Evolutionary conservation across 2,113 vertebrate genomes (phyloP).

Genomic region (Psettodes erumei): DNA sequence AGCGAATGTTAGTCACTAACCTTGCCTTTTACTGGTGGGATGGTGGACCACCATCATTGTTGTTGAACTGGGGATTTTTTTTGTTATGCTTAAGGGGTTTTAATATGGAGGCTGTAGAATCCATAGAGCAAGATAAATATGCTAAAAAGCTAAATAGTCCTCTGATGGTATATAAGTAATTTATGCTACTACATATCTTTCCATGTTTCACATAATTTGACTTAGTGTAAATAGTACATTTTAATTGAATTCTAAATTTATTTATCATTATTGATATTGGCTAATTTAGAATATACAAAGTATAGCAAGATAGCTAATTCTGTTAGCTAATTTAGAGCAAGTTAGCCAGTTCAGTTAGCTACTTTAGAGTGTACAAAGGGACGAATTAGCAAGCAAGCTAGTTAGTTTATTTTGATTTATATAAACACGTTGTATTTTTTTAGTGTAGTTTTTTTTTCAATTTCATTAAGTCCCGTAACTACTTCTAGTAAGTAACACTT

Average conservation of each 20-base stretch:
- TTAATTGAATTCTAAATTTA: neutral
- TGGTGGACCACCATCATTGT: no score
- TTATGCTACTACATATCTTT: neutral
- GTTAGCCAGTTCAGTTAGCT: neutral
- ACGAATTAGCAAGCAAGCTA: no score
- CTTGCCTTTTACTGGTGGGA: neutral
- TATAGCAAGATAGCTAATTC: no score
- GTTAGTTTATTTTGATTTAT: neutral
- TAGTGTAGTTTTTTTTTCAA: neutral
- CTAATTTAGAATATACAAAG: no score
- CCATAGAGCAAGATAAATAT: neutral
- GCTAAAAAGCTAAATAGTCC: neutral
- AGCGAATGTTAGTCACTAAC: neutral
- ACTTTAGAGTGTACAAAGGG: no score
- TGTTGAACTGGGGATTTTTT: no score
- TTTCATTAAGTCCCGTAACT: no score
- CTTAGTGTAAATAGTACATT: neutral
- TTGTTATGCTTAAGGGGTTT: neutral
- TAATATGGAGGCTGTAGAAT: neutral
- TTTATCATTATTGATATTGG: no score
- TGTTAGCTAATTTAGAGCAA: no score
- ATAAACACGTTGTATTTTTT: neutral
- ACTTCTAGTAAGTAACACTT: no score
- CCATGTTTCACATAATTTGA: neutral
- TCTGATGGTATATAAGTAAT: neutral